Base-by-base conservation (phyloP, 64 coral and sea anemone genomes). In the Actinia equina region DNA sequence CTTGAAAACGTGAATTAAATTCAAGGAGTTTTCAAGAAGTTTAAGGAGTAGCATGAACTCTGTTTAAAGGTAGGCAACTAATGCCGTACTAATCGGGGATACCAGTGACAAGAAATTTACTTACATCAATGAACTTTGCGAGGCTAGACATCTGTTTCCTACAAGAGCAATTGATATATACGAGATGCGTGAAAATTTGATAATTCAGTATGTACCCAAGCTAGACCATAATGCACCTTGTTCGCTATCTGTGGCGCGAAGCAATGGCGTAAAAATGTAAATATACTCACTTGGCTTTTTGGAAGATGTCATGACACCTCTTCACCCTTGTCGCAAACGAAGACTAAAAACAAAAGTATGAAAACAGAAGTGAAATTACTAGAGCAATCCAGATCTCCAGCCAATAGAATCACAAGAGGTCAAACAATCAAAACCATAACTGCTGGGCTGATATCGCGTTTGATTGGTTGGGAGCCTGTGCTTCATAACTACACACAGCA, bases 221-320 rank as follows among this genome's bases (percentile, higher is more conserved):
- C 46, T 49, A 49, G 46, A 6, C 46, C 46, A 49, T 49, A 49
- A 49, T 49, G 46, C 46, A 49, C 46, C 46, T 49, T 49, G 46
- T 49, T 49, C 46, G 46, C 7, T 49, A 4, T 49, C 22, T 25
- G 22, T 74, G 55, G 55, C 55, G 55, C 7, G 55, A 57, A 57
- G 15, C 55, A 57, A 57, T 57, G 7, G 55, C 55, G 55, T 2
- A 54, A 54, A 54, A 54, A 20, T 70, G 4, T 3, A 23, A 23
- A 30, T 27, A 41, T 16, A 87, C 96, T 88, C 91, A 98, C 96
- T 86, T 95, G 22, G 96, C 96, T 51, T 82, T 92, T 20, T 83
- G 42, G 57, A 98, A 98, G 52, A 98, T 98, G 53, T 95, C 74
- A 42, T 88, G 88, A 63, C 96, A 98, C 12, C 96, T 90, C 15